phyloP scores from a whole-genome alignment of 2,797 vertebrate species.

The Anguilla anguilla region DNA sequence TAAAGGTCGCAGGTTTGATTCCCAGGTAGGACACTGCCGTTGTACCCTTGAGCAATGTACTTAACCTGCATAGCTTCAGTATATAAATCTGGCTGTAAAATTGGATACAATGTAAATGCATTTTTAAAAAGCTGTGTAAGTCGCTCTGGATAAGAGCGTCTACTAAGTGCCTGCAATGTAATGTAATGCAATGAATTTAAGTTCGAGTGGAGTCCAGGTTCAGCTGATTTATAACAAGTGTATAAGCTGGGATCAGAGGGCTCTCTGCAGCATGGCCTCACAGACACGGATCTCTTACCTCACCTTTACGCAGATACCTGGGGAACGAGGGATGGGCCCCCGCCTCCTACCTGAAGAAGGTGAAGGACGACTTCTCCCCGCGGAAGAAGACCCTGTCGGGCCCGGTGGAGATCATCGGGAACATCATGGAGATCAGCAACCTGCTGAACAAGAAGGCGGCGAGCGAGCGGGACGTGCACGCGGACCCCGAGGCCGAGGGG shows the following conservation, averaged over 20 bases:
- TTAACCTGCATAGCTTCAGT: too few species aligned
- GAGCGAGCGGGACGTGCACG: conserved; percentile 87
- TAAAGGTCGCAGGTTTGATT: too few species aligned
- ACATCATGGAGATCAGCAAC: conserved; percentile 99
- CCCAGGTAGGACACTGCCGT: too few species aligned
- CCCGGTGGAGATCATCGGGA: conserved; percentile 97
- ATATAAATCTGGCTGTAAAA: too few species aligned
- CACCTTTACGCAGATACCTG: conserved; percentile 75
- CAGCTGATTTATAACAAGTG: neutral
- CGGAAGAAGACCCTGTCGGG: conserved; percentile 91
- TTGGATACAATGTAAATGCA: too few species aligned
- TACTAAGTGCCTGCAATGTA: too few species aligned
- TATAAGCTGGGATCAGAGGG: too few species aligned
- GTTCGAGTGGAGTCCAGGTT: neutral
- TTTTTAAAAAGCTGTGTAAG: too few species aligned
- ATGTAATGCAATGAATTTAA: neutral
- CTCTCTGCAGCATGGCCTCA: too few species aligned
- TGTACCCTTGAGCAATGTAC: too few species aligned
- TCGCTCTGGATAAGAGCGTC: too few species aligned
- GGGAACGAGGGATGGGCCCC: conserved; percentile 98
- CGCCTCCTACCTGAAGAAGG: conserved; percentile 93
- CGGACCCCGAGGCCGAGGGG: conserved; percentile 80
- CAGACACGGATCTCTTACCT: neutral
- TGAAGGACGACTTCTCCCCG: conserved; percentile 89
- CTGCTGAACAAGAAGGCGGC: conserved; percentile 90